These are phyloP conservation scores for Zingel zingel DNA, from an alignment of 2,113 vertebrate species.

Conservation along the genomic window DNA sequence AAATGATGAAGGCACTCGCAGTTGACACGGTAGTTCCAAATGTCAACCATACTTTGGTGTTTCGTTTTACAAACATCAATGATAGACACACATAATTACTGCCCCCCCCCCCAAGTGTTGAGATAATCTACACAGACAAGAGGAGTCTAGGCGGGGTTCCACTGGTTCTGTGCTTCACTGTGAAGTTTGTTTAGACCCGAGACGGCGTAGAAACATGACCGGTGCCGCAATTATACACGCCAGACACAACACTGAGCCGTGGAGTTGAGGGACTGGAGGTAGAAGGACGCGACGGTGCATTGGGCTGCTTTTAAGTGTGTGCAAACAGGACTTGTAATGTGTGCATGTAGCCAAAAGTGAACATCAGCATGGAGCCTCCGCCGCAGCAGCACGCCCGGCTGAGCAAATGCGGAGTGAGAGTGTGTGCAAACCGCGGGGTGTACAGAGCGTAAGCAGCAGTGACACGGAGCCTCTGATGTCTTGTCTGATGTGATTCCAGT, in stretches of 20 bases:
- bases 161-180: neutral
- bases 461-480: slow-evolving; percentile 22
- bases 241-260: slow-evolving; percentile 12
- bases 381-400: slow-evolving; percentile 9
- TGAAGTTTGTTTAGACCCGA: neutral
- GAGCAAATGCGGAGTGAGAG: slow-evolving; percentile 39
- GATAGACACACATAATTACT: too few species aligned
- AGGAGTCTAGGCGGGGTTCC: too few species aligned
- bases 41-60: too few species aligned
- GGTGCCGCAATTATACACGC: slow-evolving; percentile 4
- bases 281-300: neutral
- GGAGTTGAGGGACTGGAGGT: neutral
- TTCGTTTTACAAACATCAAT: too few species aligned
- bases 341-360: slow-evolving; percentile 40
- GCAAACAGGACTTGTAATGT: slow-evolving; percentile 41
- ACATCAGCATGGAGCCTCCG: slow-evolving; percentile 31
- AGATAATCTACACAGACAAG: neutral
- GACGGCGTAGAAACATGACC: slow-evolving; percentile 7
- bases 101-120: neutral
- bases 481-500: slow-evolving; percentile 74
- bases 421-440: slow-evolving; percentile 3
- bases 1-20: too few species aligned
- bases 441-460: neutral
- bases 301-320: slow-evolving; percentile 1
- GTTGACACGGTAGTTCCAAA: too few species aligned